Base-by-base conservation (phyloP, 2,113 vertebrate genomes). In the Ailurus styani region DNA sequence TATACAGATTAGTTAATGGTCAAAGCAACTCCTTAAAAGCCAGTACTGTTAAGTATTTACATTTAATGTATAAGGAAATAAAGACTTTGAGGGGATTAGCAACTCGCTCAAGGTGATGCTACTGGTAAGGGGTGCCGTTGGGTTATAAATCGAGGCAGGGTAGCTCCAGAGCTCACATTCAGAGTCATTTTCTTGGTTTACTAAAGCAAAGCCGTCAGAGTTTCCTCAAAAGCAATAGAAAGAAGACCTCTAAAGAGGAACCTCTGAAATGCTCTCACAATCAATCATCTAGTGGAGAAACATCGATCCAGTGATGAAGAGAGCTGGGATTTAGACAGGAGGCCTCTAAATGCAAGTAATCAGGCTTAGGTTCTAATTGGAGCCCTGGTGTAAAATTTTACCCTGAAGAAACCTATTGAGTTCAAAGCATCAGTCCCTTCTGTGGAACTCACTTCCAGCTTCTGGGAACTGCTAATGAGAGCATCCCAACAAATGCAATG, bases 301-400 rank as follows among this genome's bases (percentile, higher is more conserved):
- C 52, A 92, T 66, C 18, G 34, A 88, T 72, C 34, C 17, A 64
- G 45, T 64, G 64, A 52, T 20, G 29, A 88, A 66, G 85, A 90
- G 94, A 94, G 88, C n/a, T 42, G 20, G 50, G 40, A 57, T 79
- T 95, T 73, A 70, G 62, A 84, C 23, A 64, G 25, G 60, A 94
- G 93, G 31, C 78, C 88, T 83, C 34, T 95, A 86, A 83, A 47
- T 15, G 5, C 52, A 64, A 95, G 29, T 78, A 86, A 88, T 91
- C 47, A 68, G 42, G 29, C 57, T 93, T 8, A 64, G 64, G 60
- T 93, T 97, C 57, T 96, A 93, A 78, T 82, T 95, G 72, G 60
- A 96, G 70, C 37, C 77, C 45, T 85, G 50, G 45, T 93, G 47
- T 55, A 82, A 96, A 89, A 77, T 95, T 95, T 96, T 55, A 73